These are phyloP conservation scores for Colius striatus DNA, from an alignment of 2,113 vertebrate species.

Conservation along the genomic window DNA sequence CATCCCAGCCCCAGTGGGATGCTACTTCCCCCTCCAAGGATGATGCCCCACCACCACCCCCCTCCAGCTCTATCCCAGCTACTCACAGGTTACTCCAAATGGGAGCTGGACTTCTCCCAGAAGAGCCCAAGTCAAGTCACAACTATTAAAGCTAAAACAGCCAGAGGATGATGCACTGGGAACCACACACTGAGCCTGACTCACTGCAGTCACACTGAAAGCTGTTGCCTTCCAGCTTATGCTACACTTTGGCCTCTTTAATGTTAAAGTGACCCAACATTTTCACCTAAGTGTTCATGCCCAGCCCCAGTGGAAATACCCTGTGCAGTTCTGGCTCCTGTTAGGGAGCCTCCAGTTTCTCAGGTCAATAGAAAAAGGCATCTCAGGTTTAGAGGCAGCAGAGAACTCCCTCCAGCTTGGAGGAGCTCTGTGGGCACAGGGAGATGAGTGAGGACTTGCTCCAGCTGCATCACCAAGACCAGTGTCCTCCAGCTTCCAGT, in stretches of 20 bases:
- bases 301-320: not conserved
- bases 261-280: not conserved
- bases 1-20: no score
- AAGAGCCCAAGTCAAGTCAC: not conserved
- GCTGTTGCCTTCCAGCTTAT: fast-evolving
- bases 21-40: not conserved
- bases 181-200: fast-evolving
- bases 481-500: fast-evolving
- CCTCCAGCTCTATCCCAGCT: not conserved
- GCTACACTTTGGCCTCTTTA: not conserved
- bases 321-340: not conserved
- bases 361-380: not conserved
- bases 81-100: not conserved
- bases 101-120: not conserved
- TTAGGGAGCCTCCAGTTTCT: not conserved
- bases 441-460: not conserved
- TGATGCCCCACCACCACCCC: fast-evolving
- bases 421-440: fast-evolving
- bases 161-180: not conserved
- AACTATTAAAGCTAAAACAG: not conserved
- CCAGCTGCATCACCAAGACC: not conserved
- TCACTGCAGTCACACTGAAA: not conserved
- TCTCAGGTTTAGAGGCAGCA: fast-evolving
- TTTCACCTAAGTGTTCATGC: not conserved
- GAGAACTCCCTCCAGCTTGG: not conserved